phyloP scores from a whole-genome alignment of 2,888 invertebrate species.

The Arrhopalites spinosus region DNA sequence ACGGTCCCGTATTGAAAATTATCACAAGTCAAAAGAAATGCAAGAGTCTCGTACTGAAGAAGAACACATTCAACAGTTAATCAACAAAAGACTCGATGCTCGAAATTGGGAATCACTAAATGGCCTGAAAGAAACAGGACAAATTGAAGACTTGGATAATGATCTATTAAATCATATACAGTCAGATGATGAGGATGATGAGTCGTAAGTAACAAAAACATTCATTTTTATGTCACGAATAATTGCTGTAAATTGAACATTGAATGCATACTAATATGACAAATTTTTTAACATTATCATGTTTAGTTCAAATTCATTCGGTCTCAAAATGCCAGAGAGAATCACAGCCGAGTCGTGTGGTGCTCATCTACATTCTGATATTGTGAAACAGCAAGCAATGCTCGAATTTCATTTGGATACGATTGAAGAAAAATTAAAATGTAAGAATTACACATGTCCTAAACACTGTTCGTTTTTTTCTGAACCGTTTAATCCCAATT shows the following conservation, averaged over 20 bases:
- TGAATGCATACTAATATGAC: too few relatives aligned
- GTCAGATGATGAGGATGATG: neutral
- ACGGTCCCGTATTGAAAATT: constrained; percentile 9
- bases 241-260: too few relatives aligned
- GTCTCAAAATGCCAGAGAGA: constrained; percentile 16
- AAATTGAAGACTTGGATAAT: neutral
- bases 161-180: too few relatives aligned
- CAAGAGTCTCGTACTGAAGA: neutral
- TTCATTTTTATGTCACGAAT: too few relatives aligned
- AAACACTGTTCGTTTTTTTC: neutral
- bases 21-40: neutral
- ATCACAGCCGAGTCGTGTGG: constrained; percentile 70
- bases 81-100: constrained; percentile 7
- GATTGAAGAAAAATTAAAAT: constrained; percentile 76
- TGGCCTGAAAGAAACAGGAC: neutral
- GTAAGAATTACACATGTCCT: constrained; percentile 62
- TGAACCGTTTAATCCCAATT: neutral
- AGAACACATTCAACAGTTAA: neutral
- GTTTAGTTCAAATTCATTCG: neutral
- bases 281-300: too few relatives aligned
- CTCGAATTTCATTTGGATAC: constrained; percentile 73
- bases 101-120: constrained; percentile 10
- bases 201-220: neutral
- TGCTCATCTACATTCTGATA: constrained; percentile 75
- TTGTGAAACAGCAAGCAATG: constrained; percentile 74